Conservation (phyloP, 2,113 vertebrate species). For the Pseudopipra pipra region DNA sequence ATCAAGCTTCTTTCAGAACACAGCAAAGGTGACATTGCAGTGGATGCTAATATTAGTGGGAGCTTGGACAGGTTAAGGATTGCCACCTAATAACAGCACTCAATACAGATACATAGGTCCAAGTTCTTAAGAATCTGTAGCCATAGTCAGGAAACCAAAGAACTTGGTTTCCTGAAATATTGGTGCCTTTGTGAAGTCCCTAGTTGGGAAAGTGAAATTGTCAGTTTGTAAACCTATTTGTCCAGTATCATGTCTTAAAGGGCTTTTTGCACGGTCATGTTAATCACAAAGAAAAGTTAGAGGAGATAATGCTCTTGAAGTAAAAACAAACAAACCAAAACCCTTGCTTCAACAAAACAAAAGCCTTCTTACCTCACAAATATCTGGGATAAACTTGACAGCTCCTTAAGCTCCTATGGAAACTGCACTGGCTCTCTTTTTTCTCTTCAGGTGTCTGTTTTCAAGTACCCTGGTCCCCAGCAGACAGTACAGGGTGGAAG, state of each 20-base stretch:
- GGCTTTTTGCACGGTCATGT: not conserved
- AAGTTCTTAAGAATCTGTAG: not conserved
- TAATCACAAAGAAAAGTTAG: not conserved
- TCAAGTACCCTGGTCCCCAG: rapidly evolving
- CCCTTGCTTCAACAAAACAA: not conserved
- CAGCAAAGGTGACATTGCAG: not conserved
- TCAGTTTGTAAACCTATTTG: not conserved
- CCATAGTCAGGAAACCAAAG: not conserved
- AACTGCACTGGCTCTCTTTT: rapidly evolving
- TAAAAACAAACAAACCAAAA: not conserved
- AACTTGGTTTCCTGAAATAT: not conserved
- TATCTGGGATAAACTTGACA: not conserved
- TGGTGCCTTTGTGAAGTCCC: not conserved
- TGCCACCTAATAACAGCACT: not conserved
- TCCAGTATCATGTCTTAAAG: not conserved
- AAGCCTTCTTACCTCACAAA: not conserved
- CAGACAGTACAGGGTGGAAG: rapidly evolving
- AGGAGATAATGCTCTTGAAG: not conserved
- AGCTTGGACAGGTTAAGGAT: not conserved
- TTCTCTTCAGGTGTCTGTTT: not conserved
- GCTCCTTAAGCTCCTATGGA: not conserved
- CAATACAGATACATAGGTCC: not conserved
- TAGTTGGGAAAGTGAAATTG: not conserved
- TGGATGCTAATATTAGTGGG: not conserved
- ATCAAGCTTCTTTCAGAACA: not conserved